phyloP scores from a whole-genome alignment of 92 coral and sea anemone genomes.

The Actinernus sp. region DNA sequence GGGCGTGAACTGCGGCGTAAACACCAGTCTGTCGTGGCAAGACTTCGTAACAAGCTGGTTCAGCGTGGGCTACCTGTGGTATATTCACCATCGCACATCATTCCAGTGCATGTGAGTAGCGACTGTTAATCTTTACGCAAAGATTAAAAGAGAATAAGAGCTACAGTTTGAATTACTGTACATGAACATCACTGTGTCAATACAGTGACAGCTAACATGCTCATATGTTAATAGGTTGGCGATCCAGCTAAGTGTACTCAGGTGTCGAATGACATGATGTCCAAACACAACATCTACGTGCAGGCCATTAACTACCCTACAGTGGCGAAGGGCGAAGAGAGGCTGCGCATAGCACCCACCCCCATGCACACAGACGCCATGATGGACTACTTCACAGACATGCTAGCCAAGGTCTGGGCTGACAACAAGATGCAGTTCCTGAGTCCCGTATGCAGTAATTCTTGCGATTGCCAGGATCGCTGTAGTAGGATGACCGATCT shows the following conservation, averaged over 20 bases:
- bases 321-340: constrained; percentile 95
- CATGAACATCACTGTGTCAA: no score
- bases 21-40: constrained; percentile 81
- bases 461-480: constrained; percentile 94
- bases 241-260: constrained; percentile 95
- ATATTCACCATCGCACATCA: constrained; percentile 93
- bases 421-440: constrained; percentile 80
- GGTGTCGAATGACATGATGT: constrained; percentile 90
- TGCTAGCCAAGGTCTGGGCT: constrained; percentile 77
- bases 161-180: no score
- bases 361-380: constrained; percentile 90
- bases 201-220: no score
- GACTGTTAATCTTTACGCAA: no score
- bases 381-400: constrained; percentile 88
- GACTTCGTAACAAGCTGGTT: constrained; percentile 88
- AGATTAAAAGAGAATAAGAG: no score
- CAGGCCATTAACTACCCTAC: constrained; percentile 99
- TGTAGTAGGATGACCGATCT: constrained; percentile 69
- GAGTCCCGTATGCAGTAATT: constrained; percentile 81
- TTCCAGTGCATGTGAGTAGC: constrained; percentile 94
- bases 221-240: constrained; percentile 75
- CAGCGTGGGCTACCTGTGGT: constrained; percentile 97
- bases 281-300: constrained; percentile 87
- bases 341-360: constrained; percentile 96
- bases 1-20: constrained; percentile 75